A percentile compares a stretch with the other conserved stretches of the same genome.
phyloP scores from a whole-genome alignment of 2,888 invertebrate genomes.

The Agrotis segetum region DNA sequence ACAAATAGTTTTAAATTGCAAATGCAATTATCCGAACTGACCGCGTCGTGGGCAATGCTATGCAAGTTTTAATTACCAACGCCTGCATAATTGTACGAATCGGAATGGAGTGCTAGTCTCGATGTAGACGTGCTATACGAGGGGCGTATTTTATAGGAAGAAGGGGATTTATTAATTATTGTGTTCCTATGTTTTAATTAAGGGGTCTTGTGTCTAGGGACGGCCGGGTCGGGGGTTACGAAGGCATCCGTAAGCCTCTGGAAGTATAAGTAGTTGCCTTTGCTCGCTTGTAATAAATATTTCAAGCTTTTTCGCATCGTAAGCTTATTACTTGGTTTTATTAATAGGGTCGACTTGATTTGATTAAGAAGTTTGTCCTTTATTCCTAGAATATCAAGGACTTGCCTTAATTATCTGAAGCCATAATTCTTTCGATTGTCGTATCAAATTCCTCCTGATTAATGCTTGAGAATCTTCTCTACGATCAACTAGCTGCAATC shows the following conservation, averaged over 20 bases:
- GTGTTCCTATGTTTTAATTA: slow-evolving; percentile 40
- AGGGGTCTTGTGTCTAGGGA: slow-evolving; percentile 14
- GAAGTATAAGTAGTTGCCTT: background rate
- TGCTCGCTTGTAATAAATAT: background rate
- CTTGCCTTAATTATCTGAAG: background rate
- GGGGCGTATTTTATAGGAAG: slow-evolving; percentile 11
- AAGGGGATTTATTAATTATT: slow-evolving; percentile 38
- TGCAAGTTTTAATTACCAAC: slow-evolving; percentile 72
- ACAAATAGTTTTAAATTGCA: slow-evolving; percentile 78
- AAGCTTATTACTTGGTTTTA: background rate
- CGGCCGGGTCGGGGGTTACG: background rate
- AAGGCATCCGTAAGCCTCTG: background rate
- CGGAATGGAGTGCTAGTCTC: slow-evolving; percentile 58
- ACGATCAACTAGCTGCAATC: slow-evolving; percentile 41
- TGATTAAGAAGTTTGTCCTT: background rate
- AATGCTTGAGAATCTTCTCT: slow-evolving; percentile 9
- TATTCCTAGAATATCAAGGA: no score
- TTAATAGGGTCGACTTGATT: background rate
- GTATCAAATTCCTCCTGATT: background rate
- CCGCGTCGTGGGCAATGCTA: slow-evolving; percentile 58
- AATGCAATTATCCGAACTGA: slow-evolving; percentile 73
- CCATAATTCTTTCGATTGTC: background rate
- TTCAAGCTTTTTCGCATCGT: background rate
- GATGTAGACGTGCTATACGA: slow-evolving; percentile 29
- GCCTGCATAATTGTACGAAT: slow-evolving; percentile 70